A percentile compares a stretch with the other conserved stretches of the same genome.
Conservation (phyloP, 1,140 invertebrate species). For the Microplitis demolitor region DNA sequence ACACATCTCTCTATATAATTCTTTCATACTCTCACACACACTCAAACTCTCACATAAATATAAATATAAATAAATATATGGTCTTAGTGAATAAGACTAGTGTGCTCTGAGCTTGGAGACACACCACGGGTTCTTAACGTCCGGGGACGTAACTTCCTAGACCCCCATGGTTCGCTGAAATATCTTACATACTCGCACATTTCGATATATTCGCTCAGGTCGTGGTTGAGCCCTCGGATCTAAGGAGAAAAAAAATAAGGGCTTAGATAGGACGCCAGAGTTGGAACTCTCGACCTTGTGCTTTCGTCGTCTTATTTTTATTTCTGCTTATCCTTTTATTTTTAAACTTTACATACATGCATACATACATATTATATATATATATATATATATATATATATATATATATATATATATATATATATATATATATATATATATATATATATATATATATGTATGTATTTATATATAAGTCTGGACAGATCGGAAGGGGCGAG, state of each 20-base stretch:
- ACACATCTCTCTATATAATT: too few relatives aligned
- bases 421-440: neutral
- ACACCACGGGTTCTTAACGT: neutral
- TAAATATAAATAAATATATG: too few relatives aligned
- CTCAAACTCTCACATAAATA: too few relatives aligned
- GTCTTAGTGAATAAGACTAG: neutral
- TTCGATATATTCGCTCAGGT: slow-evolving; percentile 38
- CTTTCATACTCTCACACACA: too few relatives aligned
- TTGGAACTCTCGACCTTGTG: too few relatives aligned
- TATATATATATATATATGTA: neutral
- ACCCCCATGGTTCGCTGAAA: slow-evolving; percentile 46
- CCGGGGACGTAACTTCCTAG: slow-evolving; percentile 13
- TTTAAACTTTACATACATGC: neutral
- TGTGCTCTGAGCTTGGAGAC: neutral
- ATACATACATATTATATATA: neutral
- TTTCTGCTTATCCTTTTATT: neutral
- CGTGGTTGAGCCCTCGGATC: slow-evolving; percentile 15
- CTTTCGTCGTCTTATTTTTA: neutral
- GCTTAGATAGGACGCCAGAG: too few relatives aligned
- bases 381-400: neutral
- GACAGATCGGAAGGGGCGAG: slow-evolving; percentile 53
- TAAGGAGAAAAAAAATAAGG: too few relatives aligned
- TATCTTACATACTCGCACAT: slow-evolving; percentile 39
- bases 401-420: neutral
- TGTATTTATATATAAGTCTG: neutral